A percentile compares a stretch with the other conserved stretches of the same genome.
Conservation (phyloP, 2,888 invertebrate species). For the Bembecia ichneumoniformis region DNA sequence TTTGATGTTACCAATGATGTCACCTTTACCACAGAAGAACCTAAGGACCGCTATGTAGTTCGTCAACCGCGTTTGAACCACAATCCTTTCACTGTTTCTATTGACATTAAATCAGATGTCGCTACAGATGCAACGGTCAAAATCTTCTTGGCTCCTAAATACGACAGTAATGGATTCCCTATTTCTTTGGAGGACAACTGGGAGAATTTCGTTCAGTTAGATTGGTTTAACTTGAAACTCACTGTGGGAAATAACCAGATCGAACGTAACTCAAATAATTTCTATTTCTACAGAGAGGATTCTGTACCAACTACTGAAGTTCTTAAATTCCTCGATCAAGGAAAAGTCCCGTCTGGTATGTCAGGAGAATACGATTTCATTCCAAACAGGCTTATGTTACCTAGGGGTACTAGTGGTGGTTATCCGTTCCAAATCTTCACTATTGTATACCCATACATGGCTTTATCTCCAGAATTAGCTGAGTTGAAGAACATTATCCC, state of each 20-base stretch:
- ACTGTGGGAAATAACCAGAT: constrained; percentile 76
- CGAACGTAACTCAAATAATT: constrained; percentile 76
- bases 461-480: constrained; percentile 41
- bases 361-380: constrained; percentile 70
- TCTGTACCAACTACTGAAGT: constrained; percentile 73
- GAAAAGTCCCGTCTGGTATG: constrained; percentile 64
- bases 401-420: constrained; percentile 79
- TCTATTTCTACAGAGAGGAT: constrained; percentile 75
- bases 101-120: constrained; percentile 74
- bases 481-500: constrained; percentile 30
- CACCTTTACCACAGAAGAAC: constrained; percentile 32
- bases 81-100: constrained; percentile 75
- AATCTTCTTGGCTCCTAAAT: constrained; percentile 80
- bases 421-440: constrained; percentile 77
- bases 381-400: constrained; percentile 79
- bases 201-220: constrained; percentile 74
- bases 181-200: constrained; percentile 68
- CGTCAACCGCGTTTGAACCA: constrained; percentile 81
- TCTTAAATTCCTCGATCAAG: constrained; percentile 69
- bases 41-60: constrained; percentile 59
- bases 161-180: constrained; percentile 68
- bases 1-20: constrained; percentile 73
- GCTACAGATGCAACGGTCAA: constrained; percentile 72
- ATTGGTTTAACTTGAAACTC: constrained; percentile 73
- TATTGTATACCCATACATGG: constrained; percentile 69